Percentiles rank a stretch among this genome's conserved stretches.
phyloP scores from a whole-genome alignment of 2,888 invertebrate genomes.

The Diachrysia chrysitis region DNA sequence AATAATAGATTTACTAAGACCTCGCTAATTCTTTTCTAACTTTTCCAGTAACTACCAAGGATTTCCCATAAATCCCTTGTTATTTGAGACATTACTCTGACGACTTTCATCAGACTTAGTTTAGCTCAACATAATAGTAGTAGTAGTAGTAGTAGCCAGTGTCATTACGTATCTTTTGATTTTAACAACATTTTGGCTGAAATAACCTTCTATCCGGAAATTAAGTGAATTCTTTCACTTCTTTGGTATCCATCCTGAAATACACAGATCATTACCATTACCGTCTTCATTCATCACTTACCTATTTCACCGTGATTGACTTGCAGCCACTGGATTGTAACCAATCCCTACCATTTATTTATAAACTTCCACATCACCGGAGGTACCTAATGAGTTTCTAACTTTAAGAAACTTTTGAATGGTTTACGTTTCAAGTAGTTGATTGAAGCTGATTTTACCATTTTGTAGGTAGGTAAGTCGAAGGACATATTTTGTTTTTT shows the following conservation, averaged over 20 bases:
- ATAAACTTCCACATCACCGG: neutral
- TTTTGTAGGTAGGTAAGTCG: neutral
- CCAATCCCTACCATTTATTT: constrained; percentile 1
- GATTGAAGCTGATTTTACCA: neutral
- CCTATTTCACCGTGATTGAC: neutral
- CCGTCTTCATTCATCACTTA: neutral
- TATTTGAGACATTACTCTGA: too few species aligned
- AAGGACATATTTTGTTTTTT: neutral
- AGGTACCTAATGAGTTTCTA: neutral
- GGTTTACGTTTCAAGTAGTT: neutral
- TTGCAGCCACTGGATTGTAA: constrained; percentile 4
- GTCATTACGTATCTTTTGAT: too few species aligned
- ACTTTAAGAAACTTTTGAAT: neutral
- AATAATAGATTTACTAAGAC: too few species aligned
- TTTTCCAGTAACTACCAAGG: too few species aligned
- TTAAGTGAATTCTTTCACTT: neutral
- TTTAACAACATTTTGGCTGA: neutral
- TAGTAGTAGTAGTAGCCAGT: too few species aligned
- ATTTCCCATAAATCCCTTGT: too few species aligned
- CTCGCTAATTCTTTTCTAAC: too few species aligned
- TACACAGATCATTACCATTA: constrained; percentile 1
- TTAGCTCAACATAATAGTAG: too few species aligned
- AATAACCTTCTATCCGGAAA: neutral
- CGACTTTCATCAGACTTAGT: too few species aligned
- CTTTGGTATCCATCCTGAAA: neutral